Conservation (phyloP, 2,888 invertebrate genomes). For the Pristionchus fissidentatus region DNA sequence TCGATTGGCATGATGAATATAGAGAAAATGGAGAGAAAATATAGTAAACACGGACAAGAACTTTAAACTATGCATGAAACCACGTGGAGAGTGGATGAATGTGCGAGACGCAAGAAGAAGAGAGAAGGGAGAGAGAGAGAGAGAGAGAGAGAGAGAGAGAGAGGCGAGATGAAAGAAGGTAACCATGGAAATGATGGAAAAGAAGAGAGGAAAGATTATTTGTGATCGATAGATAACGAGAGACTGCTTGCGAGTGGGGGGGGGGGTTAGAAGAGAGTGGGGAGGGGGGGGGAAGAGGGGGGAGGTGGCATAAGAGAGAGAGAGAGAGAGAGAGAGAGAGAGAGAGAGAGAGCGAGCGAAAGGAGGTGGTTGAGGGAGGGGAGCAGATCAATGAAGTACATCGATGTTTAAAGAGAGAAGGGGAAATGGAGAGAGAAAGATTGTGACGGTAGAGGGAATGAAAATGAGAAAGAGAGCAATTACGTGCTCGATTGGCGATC, state of each 20-base stretch:
- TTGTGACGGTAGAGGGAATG: constrained; percentile 4
- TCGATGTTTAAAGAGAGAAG: neutral
- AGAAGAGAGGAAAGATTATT: neutral
- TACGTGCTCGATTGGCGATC: neutral
- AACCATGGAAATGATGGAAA: constrained; percentile 31
- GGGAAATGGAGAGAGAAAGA: constrained; percentile 9
- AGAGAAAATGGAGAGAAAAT: neutral
- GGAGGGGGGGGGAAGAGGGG: constrained; percentile 14
- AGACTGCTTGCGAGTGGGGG: neutral
- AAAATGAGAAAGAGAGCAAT: neutral
- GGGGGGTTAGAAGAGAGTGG: constrained; percentile 16
- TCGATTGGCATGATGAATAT: neutral
- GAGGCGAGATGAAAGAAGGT: neutral
- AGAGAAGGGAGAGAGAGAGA: constrained; percentile 9
- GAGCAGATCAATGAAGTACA: constrained; percentile 34
- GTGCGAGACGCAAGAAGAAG: neutral
- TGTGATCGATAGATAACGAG: constrained; percentile 17
- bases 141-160: neutral
- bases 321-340: neutral
- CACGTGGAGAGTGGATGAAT: neutral
- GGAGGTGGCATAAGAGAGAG: too few species aligned
- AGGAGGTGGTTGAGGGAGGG: neutral
- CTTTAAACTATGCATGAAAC: neutral
- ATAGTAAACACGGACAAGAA: neutral
- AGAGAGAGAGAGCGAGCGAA: constrained; percentile 14